These are phyloP conservation scores for Steromphala cineraria DNA, from an alignment of 2,888 invertebrate species.

Conservation along the genomic window DNA sequence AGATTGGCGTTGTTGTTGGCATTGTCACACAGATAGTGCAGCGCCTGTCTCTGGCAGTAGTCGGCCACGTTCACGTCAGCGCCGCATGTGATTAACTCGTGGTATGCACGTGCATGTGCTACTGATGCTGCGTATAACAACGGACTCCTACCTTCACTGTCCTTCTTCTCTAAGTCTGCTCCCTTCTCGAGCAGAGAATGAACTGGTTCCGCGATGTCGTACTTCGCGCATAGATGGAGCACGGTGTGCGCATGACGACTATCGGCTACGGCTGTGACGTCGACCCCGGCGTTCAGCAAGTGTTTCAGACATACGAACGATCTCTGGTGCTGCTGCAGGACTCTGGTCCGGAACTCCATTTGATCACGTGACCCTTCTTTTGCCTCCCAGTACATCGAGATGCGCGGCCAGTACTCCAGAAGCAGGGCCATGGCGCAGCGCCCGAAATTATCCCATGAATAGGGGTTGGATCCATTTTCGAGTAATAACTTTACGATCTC, in stretches of 20 bases:
- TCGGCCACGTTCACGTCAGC: background rate
- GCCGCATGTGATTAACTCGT: background rate
- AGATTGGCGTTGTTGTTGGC: background rate
- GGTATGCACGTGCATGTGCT: background rate
- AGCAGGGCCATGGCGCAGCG: background rate
- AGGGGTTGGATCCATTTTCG: background rate
- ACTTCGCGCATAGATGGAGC: background rate
- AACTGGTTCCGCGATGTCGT: background rate
- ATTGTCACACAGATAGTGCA: background rate
- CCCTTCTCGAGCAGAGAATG: background rate
- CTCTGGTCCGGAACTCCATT: background rate
- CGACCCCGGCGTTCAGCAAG: background rate
- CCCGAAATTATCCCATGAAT: constrained; percentile 1
- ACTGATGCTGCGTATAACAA: background rate
- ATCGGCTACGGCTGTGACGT: background rate
- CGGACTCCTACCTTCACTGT: background rate
- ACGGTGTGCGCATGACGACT: background rate
- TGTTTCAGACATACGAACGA: background rate
- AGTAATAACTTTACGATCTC: background rate
- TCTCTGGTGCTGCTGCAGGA: background rate
- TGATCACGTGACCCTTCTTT: background rate
- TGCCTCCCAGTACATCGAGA: background rate
- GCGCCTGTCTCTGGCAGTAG: background rate
- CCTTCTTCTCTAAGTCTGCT: background rate
- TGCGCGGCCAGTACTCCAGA: background rate